Percentiles rank a stretch among this genome's conserved stretches.
phyloP scores from a whole-genome alignment of 2,797 vertebrate genomes.

The Crocodylus rhombifer region DNA sequence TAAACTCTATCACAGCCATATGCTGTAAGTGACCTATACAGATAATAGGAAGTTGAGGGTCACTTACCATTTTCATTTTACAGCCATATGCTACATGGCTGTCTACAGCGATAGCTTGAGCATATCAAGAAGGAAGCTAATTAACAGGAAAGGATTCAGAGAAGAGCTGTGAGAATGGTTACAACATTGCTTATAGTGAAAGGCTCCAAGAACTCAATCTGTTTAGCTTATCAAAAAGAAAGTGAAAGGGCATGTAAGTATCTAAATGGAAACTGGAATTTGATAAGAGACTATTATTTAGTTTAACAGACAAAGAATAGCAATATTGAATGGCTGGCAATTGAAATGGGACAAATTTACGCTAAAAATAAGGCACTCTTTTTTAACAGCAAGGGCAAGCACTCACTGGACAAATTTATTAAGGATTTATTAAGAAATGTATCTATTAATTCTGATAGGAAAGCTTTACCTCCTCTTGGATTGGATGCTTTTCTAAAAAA shows the following conservation, averaged over 20 bases:
- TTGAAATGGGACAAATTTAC: neutral
- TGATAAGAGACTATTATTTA: neutral
- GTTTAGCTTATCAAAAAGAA: neutral
- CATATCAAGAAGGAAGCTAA: neutral
- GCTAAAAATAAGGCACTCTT: neutral
- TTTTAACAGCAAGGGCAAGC: neutral
- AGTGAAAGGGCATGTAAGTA: neutral
- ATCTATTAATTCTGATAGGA: neutral
- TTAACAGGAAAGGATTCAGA: neutral
- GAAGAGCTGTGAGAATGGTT: neutral
- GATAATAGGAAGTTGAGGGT: neutral
- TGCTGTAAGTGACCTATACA: neutral
- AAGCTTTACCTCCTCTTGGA: neutral
- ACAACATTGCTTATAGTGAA: neutral
- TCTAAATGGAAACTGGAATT: neutral
- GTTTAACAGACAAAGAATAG: neutral
- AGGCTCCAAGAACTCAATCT: neutral
- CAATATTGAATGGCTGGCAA: neutral
- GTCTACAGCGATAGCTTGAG: neutral
- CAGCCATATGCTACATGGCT: neutral
- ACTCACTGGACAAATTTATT: neutral
- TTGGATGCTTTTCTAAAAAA: neutral
- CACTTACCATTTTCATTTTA: neutral
- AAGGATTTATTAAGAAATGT: neutral
- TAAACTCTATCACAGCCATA: neutral